Evolutionary conservation across 2,888 invertebrate species (phyloP).

Genomic region (Spisula subtruncata): DNA sequence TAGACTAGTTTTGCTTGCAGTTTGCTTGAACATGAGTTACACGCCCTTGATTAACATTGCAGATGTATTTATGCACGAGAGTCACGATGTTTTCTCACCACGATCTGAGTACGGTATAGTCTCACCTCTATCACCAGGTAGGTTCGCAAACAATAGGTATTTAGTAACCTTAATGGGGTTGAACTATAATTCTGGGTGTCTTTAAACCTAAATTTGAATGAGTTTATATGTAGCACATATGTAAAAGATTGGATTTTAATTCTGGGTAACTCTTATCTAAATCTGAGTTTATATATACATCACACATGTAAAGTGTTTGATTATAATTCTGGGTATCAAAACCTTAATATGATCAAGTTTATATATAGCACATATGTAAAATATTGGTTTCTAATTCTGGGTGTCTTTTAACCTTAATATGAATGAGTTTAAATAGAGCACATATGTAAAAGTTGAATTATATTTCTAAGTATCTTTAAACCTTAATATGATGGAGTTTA

Average conservation of each 20-base stretch:
- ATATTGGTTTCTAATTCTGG: too few species aligned
- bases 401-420: too few species aligned
- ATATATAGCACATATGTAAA: background rate
- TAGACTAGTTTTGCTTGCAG: slow-evolving; percentile 47
- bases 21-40: slow-evolving; percentile 53
- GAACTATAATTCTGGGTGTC: background rate
- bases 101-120: slow-evolving; percentile 68
- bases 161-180: background rate
- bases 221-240: background rate
- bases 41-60: slow-evolving; percentile 58
- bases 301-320: too few species aligned
- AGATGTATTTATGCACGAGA: slow-evolving; percentile 73
- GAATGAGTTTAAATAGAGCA: too few species aligned
- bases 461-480: too few species aligned
- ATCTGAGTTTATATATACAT: too few species aligned
- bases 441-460: too few species aligned
- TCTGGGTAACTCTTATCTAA: too few species aligned
- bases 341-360: background rate
- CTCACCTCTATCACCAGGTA: slow-evolving; percentile 73
- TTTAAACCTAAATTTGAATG: background rate
- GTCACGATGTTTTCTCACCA: slow-evolving; percentile 62
- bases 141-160: slow-evolving; percentile 32
- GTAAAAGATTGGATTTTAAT: background rate
- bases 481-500: too few species aligned
- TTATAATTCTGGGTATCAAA: background rate